These are phyloP conservation scores for Ornithoptera alexandrae DNA, from an alignment of 2,888 invertebrate genomes.

Conservation along the genomic window DNA sequence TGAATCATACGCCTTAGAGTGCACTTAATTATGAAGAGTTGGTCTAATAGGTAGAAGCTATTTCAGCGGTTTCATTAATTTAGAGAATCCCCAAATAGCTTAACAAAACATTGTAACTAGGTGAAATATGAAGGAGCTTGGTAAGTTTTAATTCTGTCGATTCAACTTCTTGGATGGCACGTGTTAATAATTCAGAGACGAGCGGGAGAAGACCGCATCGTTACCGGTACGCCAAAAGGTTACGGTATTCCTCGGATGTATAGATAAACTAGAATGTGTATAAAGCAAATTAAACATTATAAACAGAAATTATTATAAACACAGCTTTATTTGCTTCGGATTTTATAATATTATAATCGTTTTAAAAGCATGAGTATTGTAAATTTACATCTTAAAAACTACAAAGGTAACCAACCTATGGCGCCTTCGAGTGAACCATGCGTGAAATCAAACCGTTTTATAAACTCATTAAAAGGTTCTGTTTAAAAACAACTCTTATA, in stretches of 20 bases:
- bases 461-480: constrained; percentile 8
- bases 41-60: constrained; percentile 17
- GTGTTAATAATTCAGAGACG: constrained; percentile 68
- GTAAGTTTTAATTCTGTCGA: constrained; percentile 74
- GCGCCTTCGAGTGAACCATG: not conserved
- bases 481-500: constrained; percentile 5
- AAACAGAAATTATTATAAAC: not conserved
- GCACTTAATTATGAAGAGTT: constrained; percentile 17
- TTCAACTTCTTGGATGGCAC: constrained; percentile 71
- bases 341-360: not conserved
- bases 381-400: not conserved
- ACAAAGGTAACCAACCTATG: not conserved
- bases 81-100: constrained; percentile 38
- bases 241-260: constrained; percentile 37
- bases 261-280: constrained; percentile 32
- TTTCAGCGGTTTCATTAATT: constrained; percentile 39
- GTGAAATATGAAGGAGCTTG: constrained; percentile 68
- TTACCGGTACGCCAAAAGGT: constrained; percentile 52
- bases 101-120: constrained; percentile 47
- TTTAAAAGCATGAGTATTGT: not conserved
- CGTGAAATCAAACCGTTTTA: not conserved
- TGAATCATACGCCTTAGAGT: constrained; percentile 4
- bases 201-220: constrained; percentile 58
- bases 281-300: not conserved
- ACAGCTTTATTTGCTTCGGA: not conserved